Evolutionary conservation across 2,797 vertebrate genomes (phyloP), one percentile per base, ranked within the genome.

Genomic region (Avahi laniger): DNA sequence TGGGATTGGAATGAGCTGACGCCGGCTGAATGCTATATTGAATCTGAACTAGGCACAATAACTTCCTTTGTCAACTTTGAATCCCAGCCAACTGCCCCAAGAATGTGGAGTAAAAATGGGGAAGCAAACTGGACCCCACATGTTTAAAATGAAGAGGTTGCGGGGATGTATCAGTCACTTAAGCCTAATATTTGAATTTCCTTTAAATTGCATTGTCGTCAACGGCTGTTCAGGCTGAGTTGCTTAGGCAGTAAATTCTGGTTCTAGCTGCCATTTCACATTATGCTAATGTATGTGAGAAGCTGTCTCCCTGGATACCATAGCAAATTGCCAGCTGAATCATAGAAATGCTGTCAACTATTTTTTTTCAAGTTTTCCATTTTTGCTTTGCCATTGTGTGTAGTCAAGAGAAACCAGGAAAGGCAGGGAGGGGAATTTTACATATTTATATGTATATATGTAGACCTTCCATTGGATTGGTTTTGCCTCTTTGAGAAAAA

Each of bases 301-400:
- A 98, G 97, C 96, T 94, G 98, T 95, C 73, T 61, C 95, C 95
- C 97, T 97, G 94, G 98, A 97, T 63, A 97, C 79, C 26, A 1
- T 80, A 97, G 95, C 92, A 96, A 95, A 98, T 98, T 96, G 93
- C 90, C 72, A 95, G 72, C 92, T 95, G 91, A 97, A 97, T 98
- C 98, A 97, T 0, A 97, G 95, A 97, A 95, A 97, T 52, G 69
- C 97, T 97, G 94, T 97, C 97, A 97, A 97, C 96, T 93, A 43
- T 86, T 87, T 93, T 94, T 97, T 89, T 95, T 93, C 97, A 92
- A 97, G 95, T 97, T 97, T 97, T 92, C 89, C 95, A 87, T 97
- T 97, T 97, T 96, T 97, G 92, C 91, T 20, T 95, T 96, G 94
- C 70, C 2, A 5, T 92, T 96, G 63, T 93, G 97, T 95, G 17